phyloP scores from a whole-genome alignment of 2,888 invertebrate species.

The Andrena fulva region DNA sequence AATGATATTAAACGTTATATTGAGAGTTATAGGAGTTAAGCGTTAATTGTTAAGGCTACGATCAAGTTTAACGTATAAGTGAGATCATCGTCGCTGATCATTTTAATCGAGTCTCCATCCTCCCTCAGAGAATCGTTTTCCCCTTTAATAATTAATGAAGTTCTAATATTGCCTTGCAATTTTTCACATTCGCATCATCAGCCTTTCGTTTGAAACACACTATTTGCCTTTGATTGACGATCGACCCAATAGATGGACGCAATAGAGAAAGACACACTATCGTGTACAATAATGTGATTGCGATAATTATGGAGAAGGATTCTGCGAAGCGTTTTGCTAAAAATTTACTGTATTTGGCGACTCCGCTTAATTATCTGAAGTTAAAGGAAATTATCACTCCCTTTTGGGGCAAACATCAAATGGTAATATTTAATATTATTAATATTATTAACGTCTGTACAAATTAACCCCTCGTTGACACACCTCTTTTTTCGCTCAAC shows the following conservation, averaged over 20 bases:
- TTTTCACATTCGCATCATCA: not conserved
- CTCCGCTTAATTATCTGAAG: not conserved
- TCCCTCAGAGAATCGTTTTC: conserved; percentile 11
- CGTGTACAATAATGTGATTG: not conserved
- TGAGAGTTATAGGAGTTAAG: conserved; percentile 69
- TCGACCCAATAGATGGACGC: conserved; percentile 23
- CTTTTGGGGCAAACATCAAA: too few relatives aligned
- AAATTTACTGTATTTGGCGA: not conserved
- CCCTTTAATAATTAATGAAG: conserved; percentile 7
- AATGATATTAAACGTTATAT: conserved; percentile 72
- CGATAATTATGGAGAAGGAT: conserved; percentile 1
- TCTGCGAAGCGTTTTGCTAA: not conserved
- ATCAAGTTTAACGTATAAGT: conserved; percentile 63
- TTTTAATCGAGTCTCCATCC: conserved; percentile 17
- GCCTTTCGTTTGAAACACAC: not conserved
- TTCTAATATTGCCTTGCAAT: conserved; percentile 36
- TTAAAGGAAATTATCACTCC: not conserved
- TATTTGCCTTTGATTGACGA: conserved; percentile 23
- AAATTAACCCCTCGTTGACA: too few relatives aligned
- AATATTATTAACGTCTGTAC: too few relatives aligned
- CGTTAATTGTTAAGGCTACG: conserved; percentile 68
- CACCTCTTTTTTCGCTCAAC: too few relatives aligned
- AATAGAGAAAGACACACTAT: conserved; percentile 13
- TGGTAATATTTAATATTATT: too few relatives aligned
- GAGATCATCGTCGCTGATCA: conserved; percentile 37